A percentile compares a stretch with the other conserved stretches of the same genome.
phyloP scores from a whole-genome alignment of 2,888 invertebrate species.

The Drosophila mercatorum region DNA sequence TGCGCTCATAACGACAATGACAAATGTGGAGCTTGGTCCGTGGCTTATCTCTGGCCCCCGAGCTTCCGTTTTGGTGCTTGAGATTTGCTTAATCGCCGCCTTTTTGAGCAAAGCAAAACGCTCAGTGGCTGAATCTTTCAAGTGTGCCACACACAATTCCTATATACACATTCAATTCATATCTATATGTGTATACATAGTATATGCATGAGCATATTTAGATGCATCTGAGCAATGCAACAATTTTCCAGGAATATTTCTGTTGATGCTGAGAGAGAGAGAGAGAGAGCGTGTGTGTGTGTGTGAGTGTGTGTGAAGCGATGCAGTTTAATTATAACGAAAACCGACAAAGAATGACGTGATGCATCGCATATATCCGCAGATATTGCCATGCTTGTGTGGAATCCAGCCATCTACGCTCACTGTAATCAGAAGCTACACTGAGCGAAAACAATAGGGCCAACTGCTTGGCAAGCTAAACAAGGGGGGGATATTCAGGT shows the following conservation, averaged over 20 bases:
- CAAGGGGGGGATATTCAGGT: neutral
- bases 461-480: neutral
- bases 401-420: conserved; percentile 4
- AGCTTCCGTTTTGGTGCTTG: conserved; percentile 65
- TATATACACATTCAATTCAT: conserved; percentile 11
- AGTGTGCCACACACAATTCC: conserved; percentile 43
- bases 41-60: conserved; percentile 58
- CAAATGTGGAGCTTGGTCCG: conserved; percentile 46
- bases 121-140: conserved; percentile 28
- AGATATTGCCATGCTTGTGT: conserved; percentile 34
- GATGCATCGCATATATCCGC: conserved; percentile 57
- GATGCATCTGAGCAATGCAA: conserved; percentile 17
- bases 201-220: neutral
- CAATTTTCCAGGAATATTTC: conserved; percentile 65
- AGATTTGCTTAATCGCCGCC: conserved; percentile 67
- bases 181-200: neutral
- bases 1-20: conserved; percentile 36
- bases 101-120: conserved; percentile 33
- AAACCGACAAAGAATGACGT: conserved; percentile 68
- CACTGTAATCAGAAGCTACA: conserved; percentile 38
- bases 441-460: conserved; percentile 24
- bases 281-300: neutral
- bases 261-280: conserved; percentile 52
- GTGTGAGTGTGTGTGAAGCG: conserved; percentile 16
- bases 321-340: conserved; percentile 72